Base-by-base conservation (phyloP, 2,797 vertebrate species). In the Cephalopachus bancanus region DNA sequence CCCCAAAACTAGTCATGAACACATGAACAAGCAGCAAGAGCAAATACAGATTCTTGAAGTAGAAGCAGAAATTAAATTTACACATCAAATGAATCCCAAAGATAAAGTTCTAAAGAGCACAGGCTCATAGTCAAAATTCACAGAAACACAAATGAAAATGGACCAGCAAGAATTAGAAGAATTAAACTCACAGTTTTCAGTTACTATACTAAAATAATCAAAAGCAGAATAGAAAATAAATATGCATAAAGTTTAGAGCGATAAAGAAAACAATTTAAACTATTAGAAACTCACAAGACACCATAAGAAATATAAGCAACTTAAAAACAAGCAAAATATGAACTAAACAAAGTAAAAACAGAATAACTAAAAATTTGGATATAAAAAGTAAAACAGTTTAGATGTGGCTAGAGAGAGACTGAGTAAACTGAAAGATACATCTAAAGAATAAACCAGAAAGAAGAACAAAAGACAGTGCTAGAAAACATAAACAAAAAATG, bases 21-120 rank as follows among this genome's bases (percentile, higher is more conserved):
- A 2, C 15, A 10, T 7, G 0, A 15, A 28, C 8, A 24, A 6
- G 5, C 14, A 28, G 33, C 28, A 30, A 6, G 24, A 33, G 44
- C 59, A 16, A 37, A 88, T 37, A 26, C 26, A 59, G 37, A 49
- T 22, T 64, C 19, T 12, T 37, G 8, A 17, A 24, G 14, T 59
- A 28, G 78, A 5, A 65, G 37, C 12, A 64, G n/a, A 11, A 28
- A 59, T 37, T 10, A 11, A 20, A 33, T 22, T 16, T 2, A 14
- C 11, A 9, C 1, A 16, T 22, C 24, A 74, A 44, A 62, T 30
- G 64, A 55, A 57, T 8, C 62, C 59, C 59, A 83, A 37, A 37
- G 37, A 37, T 37, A 37, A 37, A 37, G 37, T 37, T 37, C 37
- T 37, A 37, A 37, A 37, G 85, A 49, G 30, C 26, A 5, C 4